Percentiles rank a stretch among this genome's conserved stretches.
phyloP scores from a whole-genome alignment of 2,797 vertebrate species.

The Pitangus sulphuratus region DNA sequence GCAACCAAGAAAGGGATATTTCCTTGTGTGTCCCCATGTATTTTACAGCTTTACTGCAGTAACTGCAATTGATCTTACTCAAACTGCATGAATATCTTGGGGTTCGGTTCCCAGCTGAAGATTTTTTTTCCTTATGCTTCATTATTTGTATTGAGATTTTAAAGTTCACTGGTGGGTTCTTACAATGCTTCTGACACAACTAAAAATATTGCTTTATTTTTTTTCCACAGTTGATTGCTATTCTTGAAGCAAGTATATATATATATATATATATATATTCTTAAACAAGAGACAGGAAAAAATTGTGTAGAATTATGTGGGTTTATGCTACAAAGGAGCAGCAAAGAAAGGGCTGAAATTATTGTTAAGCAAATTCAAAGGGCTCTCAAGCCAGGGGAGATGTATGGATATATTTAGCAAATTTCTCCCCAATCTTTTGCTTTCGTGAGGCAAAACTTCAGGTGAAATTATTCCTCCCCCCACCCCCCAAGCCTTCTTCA shows the following conservation, averaged over 20 bases:
- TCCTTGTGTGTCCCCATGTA: neutral
- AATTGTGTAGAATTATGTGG: neutral
- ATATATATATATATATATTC: too few relatives aligned
- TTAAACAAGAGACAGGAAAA: neutral
- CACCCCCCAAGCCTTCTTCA: neutral
- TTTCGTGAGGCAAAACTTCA: neutral
- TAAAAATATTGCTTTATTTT: neutral
- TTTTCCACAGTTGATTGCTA: neutral
- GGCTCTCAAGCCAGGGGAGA: neutral
- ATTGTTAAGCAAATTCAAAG: neutral
- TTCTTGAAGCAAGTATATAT: neutral
- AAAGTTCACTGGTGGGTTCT: neutral
- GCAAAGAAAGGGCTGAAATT: neutral
- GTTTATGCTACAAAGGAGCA: neutral
- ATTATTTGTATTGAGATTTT: neutral
- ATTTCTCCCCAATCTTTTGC: neutral
- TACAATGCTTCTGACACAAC: neutral
- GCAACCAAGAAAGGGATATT: neutral
- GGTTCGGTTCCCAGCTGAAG: neutral
- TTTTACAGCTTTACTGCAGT: neutral
- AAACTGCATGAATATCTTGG: neutral
- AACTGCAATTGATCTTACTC: neutral
- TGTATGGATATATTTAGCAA: neutral
- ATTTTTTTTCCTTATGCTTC: neutral
- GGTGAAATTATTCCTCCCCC: neutral